These are phyloP conservation scores for Apomyelois bistriatella DNA, from an alignment of 2,888 invertebrate species.

Conservation along the genomic window DNA sequence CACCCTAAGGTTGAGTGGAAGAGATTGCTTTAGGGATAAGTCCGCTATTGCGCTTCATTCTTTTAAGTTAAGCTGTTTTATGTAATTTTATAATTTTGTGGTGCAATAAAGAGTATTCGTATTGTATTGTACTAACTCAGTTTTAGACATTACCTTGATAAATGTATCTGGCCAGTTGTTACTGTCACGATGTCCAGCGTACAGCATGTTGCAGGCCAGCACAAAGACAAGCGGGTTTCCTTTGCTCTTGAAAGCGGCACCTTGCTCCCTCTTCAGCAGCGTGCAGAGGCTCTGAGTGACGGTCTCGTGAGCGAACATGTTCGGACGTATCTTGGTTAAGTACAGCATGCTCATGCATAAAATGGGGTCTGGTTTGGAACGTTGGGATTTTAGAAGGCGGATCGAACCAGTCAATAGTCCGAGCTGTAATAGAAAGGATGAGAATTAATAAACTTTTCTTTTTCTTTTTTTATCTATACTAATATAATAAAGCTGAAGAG, in stretches of 20 bases:
- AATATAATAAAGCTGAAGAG: too few relatives aligned
- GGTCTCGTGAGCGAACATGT: conserved; percentile 87
- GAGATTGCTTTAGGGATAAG: too few relatives aligned
- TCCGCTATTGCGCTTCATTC: too few relatives aligned
- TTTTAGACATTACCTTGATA: too few relatives aligned
- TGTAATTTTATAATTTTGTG: too few relatives aligned
- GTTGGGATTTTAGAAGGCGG: conserved; percentile 86
- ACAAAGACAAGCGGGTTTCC: conserved; percentile 90
- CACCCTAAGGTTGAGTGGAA: too few relatives aligned
- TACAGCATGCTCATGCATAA: conserved; percentile 89
- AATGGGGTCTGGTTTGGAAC: conserved; percentile 91
- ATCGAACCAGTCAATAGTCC: conserved; percentile 93
- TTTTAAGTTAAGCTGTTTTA: too few relatives aligned
- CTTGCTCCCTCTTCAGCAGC: conserved; percentile 88
- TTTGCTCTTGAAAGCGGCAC: conserved; percentile 86
- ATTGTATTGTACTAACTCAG: too few relatives aligned
- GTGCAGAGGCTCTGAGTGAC: conserved; percentile 90
- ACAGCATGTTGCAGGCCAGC: conserved; percentile 90
- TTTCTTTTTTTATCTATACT: too few relatives aligned
- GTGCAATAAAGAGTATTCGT: too few relatives aligned
- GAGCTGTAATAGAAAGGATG: conserved; percentile 73
- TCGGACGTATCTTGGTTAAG: conserved; percentile 88
- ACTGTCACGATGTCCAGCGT: conserved; percentile 89
- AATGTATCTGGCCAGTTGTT: conserved; percentile 95
- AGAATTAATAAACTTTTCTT: too few relatives aligned